These are phyloP conservation scores for Campylomormyrus tamandua DNA, from an alignment of 2,113 vertebrate species.

Conservation along the genomic window DNA sequence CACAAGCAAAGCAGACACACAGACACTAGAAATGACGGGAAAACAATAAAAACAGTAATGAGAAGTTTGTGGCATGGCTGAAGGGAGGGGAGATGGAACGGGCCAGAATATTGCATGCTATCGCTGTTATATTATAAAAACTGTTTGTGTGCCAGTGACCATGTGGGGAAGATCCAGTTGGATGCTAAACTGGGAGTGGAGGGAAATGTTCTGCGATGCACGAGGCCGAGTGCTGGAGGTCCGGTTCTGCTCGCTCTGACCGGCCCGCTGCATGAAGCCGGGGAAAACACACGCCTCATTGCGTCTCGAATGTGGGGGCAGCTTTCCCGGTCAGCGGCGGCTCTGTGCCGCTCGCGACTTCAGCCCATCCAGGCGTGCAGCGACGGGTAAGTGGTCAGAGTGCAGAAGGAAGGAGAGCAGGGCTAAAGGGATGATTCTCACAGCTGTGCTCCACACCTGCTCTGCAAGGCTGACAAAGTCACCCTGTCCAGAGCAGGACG, in stretches of 20 bases:
- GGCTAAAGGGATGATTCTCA: neutral
- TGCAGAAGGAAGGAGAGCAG: neutral
- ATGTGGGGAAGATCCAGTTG: neutral
- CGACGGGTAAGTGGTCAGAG: neutral
- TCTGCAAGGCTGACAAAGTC: neutral
- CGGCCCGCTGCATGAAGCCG: neutral
- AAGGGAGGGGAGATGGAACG: neutral
- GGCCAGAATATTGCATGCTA: neutral
- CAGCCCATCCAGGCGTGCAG: neutral
- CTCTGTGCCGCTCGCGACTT: neutral
- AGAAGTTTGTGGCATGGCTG: neutral
- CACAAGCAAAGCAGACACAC: neutral
- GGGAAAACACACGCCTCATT: neutral
- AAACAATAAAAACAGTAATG: neutral
- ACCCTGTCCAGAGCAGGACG: neutral
- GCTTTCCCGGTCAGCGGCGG: neutral
- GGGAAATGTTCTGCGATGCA: neutral
- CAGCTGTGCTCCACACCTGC: neutral
- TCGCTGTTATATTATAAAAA: neutral
- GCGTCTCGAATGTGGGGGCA: neutral
- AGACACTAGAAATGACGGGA: neutral
- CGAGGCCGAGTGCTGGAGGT: neutral
- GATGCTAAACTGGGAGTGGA: neutral
- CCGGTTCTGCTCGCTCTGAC: neutral
- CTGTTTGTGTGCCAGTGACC: neutral